A percentile compares a stretch with the other conserved stretches of the same genome.
Conservation (phyloP, 2,888 invertebrate genomes). For the Ctenicera cuprea region DNA sequence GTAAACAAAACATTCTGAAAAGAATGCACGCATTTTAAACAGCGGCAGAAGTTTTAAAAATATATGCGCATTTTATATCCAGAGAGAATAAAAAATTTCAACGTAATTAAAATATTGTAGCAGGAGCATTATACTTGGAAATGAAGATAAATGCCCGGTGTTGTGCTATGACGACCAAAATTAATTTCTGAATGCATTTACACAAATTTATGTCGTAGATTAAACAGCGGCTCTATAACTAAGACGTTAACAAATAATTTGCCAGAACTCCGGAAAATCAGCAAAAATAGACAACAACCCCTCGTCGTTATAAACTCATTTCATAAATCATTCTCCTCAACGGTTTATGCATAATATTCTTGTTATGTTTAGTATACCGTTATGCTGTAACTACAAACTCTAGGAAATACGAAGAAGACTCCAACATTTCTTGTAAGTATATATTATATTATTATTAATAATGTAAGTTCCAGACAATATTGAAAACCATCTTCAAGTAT, state of each 20-base stretch:
- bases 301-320: slow-evolving; percentile 24
- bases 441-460: too few species aligned
- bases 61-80: too few species aligned
- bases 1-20: too few species aligned
- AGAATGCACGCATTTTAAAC: too few species aligned
- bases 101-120: slow-evolving; percentile 2
- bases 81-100: neutral
- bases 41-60: too few species aligned
- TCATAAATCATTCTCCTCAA: slow-evolving; percentile 26
- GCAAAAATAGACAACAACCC: slow-evolving; percentile 24
- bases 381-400: neutral
- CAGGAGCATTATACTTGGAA: slow-evolving; percentile 8
- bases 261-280: slow-evolving; percentile 9
- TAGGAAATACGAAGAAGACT: neutral
- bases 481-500: too few species aligned
- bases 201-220: slow-evolving; percentile 21
- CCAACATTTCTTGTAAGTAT: too few species aligned
- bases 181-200: slow-evolving; percentile 24
- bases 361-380: neutral
- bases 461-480: too few species aligned
- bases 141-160: slow-evolving; percentile 16
- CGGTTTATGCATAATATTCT: slow-evolving; percentile 1
- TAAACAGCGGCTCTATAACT: slow-evolving; percentile 28
- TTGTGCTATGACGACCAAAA: slow-evolving; percentile 20
- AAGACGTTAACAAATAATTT: slow-evolving; percentile 26